phyloP scores from a whole-genome alignment of 2,113 vertebrate species.

The Xenopus laevis region DNA sequence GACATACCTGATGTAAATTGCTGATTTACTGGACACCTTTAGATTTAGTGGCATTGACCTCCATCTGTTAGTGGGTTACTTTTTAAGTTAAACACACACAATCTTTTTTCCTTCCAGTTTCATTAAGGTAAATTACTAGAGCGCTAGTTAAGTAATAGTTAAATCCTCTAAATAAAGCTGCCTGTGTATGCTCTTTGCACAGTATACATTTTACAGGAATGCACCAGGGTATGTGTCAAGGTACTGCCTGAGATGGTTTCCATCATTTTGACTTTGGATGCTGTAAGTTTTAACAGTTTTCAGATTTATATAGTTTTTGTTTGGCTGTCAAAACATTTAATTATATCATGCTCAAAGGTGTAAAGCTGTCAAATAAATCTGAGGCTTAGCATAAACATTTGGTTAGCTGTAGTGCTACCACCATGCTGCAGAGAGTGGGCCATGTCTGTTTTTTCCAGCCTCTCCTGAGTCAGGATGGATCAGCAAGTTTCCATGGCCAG shows the following conservation, averaged over 20 bases:
- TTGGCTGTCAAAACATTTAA: conserved; percentile 82
- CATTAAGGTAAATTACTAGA: too few species aligned
- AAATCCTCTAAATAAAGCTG: conserved; percentile 24
- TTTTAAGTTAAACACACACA: too few species aligned
- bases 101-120: too few species aligned
- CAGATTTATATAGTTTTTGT: conserved; percentile 78
- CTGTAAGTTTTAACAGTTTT: conserved; percentile 66
- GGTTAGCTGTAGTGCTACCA: conserved; percentile 68
- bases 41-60: too few species aligned
- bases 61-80: too few species aligned
- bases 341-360: conserved; percentile 76
- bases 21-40: too few species aligned
- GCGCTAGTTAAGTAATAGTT: background rate
- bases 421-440: conserved; percentile 48
- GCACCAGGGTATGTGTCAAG: conserved; percentile 31
- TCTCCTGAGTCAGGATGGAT: conserved; percentile 2
- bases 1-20: too few species aligned
- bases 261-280: conserved; percentile 62
- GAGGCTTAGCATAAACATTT: conserved; percentile 70
- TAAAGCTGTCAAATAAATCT: conserved; percentile 86
- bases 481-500: background rate
- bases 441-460: conserved; percentile 47
- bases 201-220: conserved; percentile 39
- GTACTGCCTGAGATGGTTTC: conserved; percentile 42
- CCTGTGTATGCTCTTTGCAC: conserved; percentile 30